Base-by-base conservation (phyloP, 2,113 vertebrate species). In the Ochotona curzoniae region DNA sequence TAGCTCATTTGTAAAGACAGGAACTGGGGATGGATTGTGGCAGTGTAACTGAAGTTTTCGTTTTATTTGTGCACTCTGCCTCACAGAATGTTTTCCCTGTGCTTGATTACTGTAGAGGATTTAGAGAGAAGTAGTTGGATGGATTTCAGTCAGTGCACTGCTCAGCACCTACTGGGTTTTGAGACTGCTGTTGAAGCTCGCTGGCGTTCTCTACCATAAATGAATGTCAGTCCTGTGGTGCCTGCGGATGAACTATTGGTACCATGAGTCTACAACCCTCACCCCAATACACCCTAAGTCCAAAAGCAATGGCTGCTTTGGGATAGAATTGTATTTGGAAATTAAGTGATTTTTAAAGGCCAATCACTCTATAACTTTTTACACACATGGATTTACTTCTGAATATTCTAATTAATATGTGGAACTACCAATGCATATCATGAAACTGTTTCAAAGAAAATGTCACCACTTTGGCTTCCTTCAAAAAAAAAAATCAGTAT, bases 21-120 rank as follows among this genome's bases (percentile, higher is more conserved):
- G 57, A 79, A 86, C 95, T 96, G 67, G 90, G 87, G 79, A 74
- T 35, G 74, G 85, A 71, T 95, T 92, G 83, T 35, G 18, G 30
- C 47, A 18, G 69, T 3, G 94, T 83, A 79, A 69, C 74, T 90
- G 57, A 85, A 90, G 85, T 61, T 93, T 84, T 94, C 69, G n/a
- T 83, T 83, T 91, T 49, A 5, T 1, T 73, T 86, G 74, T 84
- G 44, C n/a, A 47, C n/a, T 83, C 75, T 23, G 7, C 81, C 44
- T 21, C 35, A 4, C 35, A 18, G n/a, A 63, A 44, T 81, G n/a
- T 28, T 85, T 93, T 86, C 70, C 26, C 66, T 28, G 18, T 10
- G 35, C 63, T 74, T 94, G 93, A 88, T 76, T 93, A 44, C 10
- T 63, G 80, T 60, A 75, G 11, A 93, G 28, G 64, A 61, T 90